Evolutionary conservation across 2,888 invertebrate genomes (phyloP).

Genomic region (Campoplex capitator): DNA sequence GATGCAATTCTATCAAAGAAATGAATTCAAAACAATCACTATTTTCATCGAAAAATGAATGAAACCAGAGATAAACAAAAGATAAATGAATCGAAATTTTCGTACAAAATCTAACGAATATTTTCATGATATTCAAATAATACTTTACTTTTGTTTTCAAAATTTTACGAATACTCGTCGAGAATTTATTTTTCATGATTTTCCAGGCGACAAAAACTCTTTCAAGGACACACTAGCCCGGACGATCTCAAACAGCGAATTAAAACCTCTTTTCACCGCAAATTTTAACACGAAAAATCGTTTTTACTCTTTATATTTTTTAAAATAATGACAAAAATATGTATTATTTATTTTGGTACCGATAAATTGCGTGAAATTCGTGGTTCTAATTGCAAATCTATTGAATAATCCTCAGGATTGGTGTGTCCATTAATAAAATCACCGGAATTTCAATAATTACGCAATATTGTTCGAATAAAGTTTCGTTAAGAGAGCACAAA

Average conservation of each 20-base stretch:
- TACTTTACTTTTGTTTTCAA: neutral
- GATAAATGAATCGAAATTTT: neutral
- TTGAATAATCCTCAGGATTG: neutral
- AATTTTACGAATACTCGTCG: neutral
- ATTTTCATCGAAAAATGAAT: neutral
- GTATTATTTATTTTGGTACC: neutral
- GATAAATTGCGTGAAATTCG: neutral
- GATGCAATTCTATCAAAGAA: neutral
- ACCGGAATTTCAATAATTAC: constrained; percentile 25
- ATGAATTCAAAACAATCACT: neutral
- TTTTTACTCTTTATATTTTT: neutral
- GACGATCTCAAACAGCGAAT: neutral
- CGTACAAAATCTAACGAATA: neutral
- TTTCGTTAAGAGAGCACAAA: constrained; percentile 39
- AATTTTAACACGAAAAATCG: neutral
- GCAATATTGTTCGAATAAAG: constrained; percentile 44
- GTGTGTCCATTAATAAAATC: neutral
- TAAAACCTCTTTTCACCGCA: neutral
- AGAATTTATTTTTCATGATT: neutral
- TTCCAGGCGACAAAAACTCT: neutral
- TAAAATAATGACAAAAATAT: neutral
- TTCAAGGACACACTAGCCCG: neutral
- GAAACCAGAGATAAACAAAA: neutral
- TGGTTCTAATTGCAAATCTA: neutral
- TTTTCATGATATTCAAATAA: neutral